Conservation (phyloP, 2,113 vertebrate genomes). For the Varanus komodoensis region DNA sequence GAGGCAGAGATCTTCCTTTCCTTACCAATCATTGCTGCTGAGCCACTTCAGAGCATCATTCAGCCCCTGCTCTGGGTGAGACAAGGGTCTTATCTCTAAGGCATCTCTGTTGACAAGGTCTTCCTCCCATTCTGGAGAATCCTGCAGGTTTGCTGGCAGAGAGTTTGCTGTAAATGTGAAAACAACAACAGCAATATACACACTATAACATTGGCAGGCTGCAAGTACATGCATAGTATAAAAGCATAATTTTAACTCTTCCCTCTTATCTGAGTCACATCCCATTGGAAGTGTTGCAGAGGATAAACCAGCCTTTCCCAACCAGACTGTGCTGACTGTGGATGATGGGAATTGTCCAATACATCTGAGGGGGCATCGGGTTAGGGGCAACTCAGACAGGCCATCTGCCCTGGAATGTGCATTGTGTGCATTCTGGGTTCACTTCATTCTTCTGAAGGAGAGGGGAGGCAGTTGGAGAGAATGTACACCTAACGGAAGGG, state of each 20-base stretch:
- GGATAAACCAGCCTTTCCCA: too few relatives aligned
- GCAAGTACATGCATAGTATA: too few relatives aligned
- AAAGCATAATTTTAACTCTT: background rate
- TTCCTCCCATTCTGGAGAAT: constrained; percentile 54
- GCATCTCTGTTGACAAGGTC: constrained; percentile 29
- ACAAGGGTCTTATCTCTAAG: constrained; percentile 60
- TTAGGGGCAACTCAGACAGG: background rate
- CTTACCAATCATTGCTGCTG: constrained; percentile 75
- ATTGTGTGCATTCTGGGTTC: background rate
- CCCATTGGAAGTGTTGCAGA: background rate
- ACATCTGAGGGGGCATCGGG: too few relatives aligned
- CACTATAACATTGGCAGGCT: too few relatives aligned
- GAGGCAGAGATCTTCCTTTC: constrained; percentile 35
- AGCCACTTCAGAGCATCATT: constrained; percentile 59
- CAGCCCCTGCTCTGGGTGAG: constrained; percentile 66
- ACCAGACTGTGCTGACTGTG: too few relatives aligned
- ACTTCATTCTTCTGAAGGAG: too few relatives aligned
- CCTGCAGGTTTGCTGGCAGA: constrained; percentile 45
- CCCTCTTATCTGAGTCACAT: background rate
- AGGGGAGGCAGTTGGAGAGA: too few relatives aligned
- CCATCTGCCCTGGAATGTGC: background rate
- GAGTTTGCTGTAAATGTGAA: constrained; percentile 61
- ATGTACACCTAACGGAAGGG: too few relatives aligned
- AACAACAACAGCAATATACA: background rate
- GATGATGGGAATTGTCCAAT: too few relatives aligned